Evolutionary conservation across 1,140 invertebrate species (phyloP), one percentile per base, ranked within the genome.

Genomic region (Heliconius hermathena): DNA sequence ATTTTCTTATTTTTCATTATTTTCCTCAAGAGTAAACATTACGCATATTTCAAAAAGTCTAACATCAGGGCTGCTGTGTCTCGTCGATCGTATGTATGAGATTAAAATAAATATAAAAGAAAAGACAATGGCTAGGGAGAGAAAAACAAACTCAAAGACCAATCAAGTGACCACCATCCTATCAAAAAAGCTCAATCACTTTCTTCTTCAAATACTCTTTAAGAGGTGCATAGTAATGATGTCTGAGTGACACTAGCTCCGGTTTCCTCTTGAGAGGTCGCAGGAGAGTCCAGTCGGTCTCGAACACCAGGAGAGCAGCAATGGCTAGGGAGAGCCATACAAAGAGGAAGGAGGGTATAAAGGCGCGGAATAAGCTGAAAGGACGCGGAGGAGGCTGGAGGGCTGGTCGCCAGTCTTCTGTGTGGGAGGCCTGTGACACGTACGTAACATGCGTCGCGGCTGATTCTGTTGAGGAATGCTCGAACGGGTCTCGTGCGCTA

Each of bases 171-270:
- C 60, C 26, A 66, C 60, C 9, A 3, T 13, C 11, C 26, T 26
- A 94, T 95, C 93, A 95, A 84, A 95, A 95, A 79, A 95, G 86
- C 76, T 95, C 93, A 9, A 95, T 85, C 8, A 95, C 85, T 78
- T 93, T 95, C 76, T 87, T 85, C 87, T 95, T 95, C 77, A 97
- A 91, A 93, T 97, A 98, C 82, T 98, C 96, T 93, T 97, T 98
- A 33, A 97, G 95, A 9, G 97, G 97, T 87, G 97, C 96, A 92
- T 98, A 98, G 90, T 98, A 97, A 86, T 98, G 97, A 86, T 96
- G 96, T 80, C 96, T 96, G 71, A 98, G 95, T 73, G 97, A 96
- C 38, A 97, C 95, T 93, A 98, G 96, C 94, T 98, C 97, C 22
- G 97, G 97, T 85, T 96, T 96, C 85, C 96, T 96, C n/a, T 97